A percentile compares a stretch with the other conserved stretches of the same genome.
Conservation (phyloP, 1,140 invertebrate species). For the Ridgeia piscesae region DNA sequence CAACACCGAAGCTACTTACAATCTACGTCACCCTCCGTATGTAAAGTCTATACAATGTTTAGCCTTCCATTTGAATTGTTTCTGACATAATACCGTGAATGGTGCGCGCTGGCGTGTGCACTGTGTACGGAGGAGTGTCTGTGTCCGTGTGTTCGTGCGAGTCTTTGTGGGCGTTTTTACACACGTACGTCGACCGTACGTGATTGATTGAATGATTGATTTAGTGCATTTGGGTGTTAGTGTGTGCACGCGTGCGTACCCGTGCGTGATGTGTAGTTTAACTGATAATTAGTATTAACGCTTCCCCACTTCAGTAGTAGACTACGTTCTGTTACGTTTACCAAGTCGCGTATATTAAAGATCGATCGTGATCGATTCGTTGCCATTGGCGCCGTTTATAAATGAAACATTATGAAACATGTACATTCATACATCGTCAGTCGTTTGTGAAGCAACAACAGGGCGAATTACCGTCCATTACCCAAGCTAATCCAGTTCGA, state of each 20-base stretch:
- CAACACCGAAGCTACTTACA: too few relatives aligned
- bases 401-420: neutral
- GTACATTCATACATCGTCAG: neutral
- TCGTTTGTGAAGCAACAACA: neutral
- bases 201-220: neutral
- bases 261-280: neutral
- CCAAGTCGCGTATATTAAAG: neutral
- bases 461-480: neutral
- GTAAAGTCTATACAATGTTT: too few relatives aligned
- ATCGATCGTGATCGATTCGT: neutral
- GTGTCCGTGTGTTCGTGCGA: neutral
- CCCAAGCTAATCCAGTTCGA: neutral
- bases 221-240: neutral
- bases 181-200: neutral
- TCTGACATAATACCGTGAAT: neutral
- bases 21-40: too few relatives aligned
- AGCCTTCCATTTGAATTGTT: too few relatives aligned
- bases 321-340: neutral
- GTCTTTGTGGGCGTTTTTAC: neutral
- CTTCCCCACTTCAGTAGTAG: neutral
- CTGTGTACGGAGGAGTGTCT: neutral
- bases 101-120: neutral
- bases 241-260: neutral
- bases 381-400: neutral
- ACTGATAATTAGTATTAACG: neutral